Conservation (phyloP, 2,888 invertebrate species). For the Drosophila putrida region DNA sequence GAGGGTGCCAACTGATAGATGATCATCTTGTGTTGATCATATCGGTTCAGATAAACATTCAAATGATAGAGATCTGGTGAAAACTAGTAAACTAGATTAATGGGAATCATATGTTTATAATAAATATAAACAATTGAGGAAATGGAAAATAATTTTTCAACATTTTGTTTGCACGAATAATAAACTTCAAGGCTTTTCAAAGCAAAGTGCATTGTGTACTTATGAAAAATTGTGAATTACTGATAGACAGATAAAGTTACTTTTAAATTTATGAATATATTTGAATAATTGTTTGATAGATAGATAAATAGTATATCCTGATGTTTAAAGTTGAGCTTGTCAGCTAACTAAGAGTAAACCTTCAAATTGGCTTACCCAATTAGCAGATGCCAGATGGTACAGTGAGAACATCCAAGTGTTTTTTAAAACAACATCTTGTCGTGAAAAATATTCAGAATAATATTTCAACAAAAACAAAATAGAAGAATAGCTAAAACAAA, state of each 20-base stretch:
- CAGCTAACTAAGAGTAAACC: conserved; percentile 9
- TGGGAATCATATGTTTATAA: conserved; percentile 18
- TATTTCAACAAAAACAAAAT: conserved; percentile 35
- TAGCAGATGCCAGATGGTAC: conserved; percentile 43
- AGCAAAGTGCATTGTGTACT: conserved; percentile 4
- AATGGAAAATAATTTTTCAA: conserved; percentile 40
- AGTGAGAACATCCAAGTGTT: conserved; percentile 33
- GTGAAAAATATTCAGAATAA: conserved; percentile 44
- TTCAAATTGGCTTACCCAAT: conserved; percentile 53
- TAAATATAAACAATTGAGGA: conserved; percentile 16
- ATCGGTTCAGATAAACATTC: neutral
- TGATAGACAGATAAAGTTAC: conserved; percentile 2
- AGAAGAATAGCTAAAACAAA: conserved; percentile 51
- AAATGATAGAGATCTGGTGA: neutral
- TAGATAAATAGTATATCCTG: conserved; percentile 5
- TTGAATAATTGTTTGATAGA: neutral
- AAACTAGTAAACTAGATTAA: conserved; percentile 8
- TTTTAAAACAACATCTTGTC: conserved; percentile 48
- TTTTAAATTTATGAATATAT: conserved; percentile 22
- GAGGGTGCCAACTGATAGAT: conserved; percentile 11
- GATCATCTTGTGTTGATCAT: neutral
- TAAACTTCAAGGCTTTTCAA: conserved; percentile 20
- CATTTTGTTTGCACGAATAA: conserved; percentile 42
- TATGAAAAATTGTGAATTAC: conserved; percentile 23
- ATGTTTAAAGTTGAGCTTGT: conserved; percentile 16